phyloP scores from a whole-genome alignment of 2,797 vertebrate genomes.

The Anableps anableps region DNA sequence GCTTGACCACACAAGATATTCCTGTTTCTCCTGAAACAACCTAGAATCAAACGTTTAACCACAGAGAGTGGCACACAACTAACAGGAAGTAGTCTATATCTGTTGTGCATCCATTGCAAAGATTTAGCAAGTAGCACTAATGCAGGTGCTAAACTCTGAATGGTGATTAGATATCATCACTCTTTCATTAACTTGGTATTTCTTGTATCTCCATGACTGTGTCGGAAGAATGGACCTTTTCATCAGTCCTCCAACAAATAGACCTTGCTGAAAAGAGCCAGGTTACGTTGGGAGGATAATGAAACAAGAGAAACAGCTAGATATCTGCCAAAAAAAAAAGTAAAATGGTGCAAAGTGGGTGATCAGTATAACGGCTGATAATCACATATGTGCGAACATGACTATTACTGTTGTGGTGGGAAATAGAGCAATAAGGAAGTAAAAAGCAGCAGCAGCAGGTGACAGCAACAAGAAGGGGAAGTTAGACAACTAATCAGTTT shows the following conservation, averaged over 20 bases:
- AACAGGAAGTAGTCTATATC: slow-evolving; percentile 64
- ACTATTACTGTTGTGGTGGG: slow-evolving; percentile 3
- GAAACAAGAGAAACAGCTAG: slow-evolving; percentile 59
- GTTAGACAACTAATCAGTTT: slow-evolving; percentile 44
- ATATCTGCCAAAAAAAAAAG: slow-evolving; percentile 41
- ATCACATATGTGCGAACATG: background rate
- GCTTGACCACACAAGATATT: slow-evolving; percentile 72
- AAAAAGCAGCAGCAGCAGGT: slow-evolving; percentile 41
- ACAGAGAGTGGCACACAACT: slow-evolving; percentile 19
- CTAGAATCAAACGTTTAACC: slow-evolving; percentile 54
- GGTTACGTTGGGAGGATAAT: slow-evolving; percentile 70
- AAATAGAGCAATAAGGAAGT: slow-evolving; percentile 42
- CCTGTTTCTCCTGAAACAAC: slow-evolving; percentile 47
- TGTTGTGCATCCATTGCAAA: slow-evolving; percentile 48
- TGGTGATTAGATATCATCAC: slow-evolving; percentile 81
- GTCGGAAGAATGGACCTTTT: slow-evolving; percentile 75
- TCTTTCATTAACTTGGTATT: slow-evolving; percentile 80
- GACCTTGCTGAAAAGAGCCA: slow-evolving; percentile 71
- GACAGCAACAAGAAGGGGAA: slow-evolving; percentile 48
- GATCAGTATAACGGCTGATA: slow-evolving; percentile 8
- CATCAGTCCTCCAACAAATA: slow-evolving; percentile 60
- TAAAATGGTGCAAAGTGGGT: slow-evolving; percentile 29
- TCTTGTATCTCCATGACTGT: slow-evolving; percentile 67
- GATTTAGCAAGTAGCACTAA: slow-evolving; percentile 39
- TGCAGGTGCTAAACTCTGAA: slow-evolving; percentile 74